Evolutionary conservation across 2,113 vertebrate species (phyloP).

Genomic region (Andinoacara biseriatus): DNA sequence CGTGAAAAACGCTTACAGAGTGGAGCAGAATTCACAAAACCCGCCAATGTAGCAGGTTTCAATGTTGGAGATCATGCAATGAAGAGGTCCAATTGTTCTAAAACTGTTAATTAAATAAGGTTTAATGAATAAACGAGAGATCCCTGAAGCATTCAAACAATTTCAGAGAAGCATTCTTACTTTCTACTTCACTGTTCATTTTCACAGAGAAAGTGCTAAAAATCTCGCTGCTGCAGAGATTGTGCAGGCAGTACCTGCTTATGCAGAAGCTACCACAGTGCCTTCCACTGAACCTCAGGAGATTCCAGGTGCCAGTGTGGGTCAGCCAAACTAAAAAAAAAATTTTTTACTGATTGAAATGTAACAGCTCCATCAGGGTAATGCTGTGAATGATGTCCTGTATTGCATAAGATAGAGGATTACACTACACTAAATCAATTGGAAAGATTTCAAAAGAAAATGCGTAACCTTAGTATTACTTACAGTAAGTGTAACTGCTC

Average conservation of each 20-base stretch:
- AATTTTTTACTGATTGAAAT: neutral
- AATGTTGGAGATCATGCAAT: constrained; percentile 6
- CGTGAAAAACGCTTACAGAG: constrained; percentile 11
- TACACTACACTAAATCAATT: neutral
- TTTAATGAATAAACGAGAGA: neutral
- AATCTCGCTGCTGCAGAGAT: neutral
- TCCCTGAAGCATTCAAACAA: neutral
- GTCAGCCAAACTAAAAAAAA: neutral
- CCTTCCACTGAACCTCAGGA: constrained; percentile 1
- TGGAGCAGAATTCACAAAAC: constrained; percentile 10
- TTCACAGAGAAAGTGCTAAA: neutral
- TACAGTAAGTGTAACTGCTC: neutral
- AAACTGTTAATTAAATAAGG: too few species aligned
- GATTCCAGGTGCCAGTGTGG: neutral
- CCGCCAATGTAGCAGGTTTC: neutral
- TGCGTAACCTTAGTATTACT: neutral
- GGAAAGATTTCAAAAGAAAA: neutral
- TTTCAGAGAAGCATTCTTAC: neutral
- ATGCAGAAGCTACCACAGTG: neutral
- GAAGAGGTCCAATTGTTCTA: neutral
- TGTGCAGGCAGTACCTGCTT: neutral
- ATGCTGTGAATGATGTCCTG: neutral
- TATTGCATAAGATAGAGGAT: neutral
- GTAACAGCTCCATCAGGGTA: neutral
- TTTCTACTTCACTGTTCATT: neutral